phyloP scores from a whole-genome alignment of 2,797 vertebrate genomes.

The Trachurus trachurus region DNA sequence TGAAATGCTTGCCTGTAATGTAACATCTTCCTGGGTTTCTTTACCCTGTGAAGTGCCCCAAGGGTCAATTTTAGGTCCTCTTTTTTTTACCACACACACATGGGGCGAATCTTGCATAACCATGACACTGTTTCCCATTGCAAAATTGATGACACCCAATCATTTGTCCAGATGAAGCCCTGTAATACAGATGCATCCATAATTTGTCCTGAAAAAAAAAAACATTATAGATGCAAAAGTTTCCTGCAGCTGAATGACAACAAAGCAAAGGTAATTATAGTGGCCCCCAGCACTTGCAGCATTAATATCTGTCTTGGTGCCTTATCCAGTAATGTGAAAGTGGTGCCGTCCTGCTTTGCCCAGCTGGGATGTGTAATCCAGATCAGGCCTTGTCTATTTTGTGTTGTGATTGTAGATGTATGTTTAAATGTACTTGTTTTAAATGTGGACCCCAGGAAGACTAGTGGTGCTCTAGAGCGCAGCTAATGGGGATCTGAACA shows the following conservation, averaged over 20 bases:
- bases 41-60: background rate
- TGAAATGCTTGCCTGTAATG: background rate
- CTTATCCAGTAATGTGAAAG: constrained; percentile 8
- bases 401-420: no score
- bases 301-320: background rate
- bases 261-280: constrained; percentile 19
- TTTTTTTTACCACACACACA: background rate
- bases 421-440: no score
- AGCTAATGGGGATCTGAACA: no score
- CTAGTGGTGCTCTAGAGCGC: no score
- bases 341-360: background rate
- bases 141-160: no score
- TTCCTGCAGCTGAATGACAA: constrained; percentile 1
- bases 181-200: background rate
- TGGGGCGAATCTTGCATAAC: background rate
- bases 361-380: background rate
- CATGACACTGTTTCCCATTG: background rate
- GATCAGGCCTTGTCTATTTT: no score
- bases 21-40: background rate
- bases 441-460: no score
- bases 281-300: background rate
- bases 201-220: background rate
- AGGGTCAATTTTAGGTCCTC: background rate
- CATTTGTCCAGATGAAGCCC: background rate
- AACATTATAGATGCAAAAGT: background rate